Base-by-base conservation (phyloP, 2,888 invertebrate species). In the Amaurobius ferox region DNA sequence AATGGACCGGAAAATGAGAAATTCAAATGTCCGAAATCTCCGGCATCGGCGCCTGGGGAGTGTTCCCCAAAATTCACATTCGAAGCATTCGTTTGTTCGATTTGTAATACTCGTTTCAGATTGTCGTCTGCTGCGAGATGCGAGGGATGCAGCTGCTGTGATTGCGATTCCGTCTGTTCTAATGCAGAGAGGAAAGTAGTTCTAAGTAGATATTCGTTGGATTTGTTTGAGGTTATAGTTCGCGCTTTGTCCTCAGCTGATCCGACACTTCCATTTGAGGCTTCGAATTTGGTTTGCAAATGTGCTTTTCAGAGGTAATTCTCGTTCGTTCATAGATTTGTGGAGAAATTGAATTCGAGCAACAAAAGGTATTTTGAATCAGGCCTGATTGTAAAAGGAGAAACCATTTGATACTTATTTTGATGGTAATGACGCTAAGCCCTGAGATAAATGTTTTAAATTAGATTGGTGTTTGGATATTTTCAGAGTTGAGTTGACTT, bases 251-350 rank as follows among this genome's bases (percentile, higher is more conserved):
- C 9, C 9, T 35, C 35, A n/a, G 35, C 23, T 6, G 55, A 55
- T 23, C 23, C 55, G 55, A 23, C 2, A 16, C 23, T 55, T 23
- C 55, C 19, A 55, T 55, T 55, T 55, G 55, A 55, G 55, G 55
- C 23, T 55, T 55, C 23, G 23, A 19, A 55, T 55, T 55, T 55
- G 55, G 55, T 55, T 55, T 55, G 55, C 55, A 55, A 55, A 55
- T 55, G 3, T 23, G 23, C 16, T 55, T 23, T 55, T 55, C 23
- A 23, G 55, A 23, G 55, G 55, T 23, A 55, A 23, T 23, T 7
- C 55, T 55, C 23, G 11, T 55, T 1, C 23, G 19, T 11, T 19
- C 1, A 5, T 6, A 5, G n/a, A 3, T 5, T 55, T 1, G 3
- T 3, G 19, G 23, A 55, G 55, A 55, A 55, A 55, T 55, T 55